These are phyloP conservation scores for Strigamia crassipes DNA, from an alignment of 2,888 invertebrate genomes.

Conservation along the genomic window DNA sequence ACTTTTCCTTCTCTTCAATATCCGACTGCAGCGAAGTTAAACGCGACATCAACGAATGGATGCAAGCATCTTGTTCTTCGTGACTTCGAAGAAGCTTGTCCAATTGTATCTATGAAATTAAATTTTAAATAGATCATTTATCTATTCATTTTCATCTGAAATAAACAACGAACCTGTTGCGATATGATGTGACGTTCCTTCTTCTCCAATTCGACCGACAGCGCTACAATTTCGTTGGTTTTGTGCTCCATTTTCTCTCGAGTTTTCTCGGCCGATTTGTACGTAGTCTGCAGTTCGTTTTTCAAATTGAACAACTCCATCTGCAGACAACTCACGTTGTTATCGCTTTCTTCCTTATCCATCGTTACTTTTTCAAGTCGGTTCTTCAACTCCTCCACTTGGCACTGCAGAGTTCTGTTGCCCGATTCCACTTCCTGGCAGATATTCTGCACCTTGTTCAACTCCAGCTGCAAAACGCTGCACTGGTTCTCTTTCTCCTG, in stretches of 20 bases:
- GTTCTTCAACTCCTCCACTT: conserved; percentile 39
- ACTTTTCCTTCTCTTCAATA: conserved; percentile 44
- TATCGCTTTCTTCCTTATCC: conserved; percentile 38
- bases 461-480: conserved; percentile 32
- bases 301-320: conserved; percentile 30
- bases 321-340: background rate
- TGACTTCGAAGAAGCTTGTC: conserved; percentile 33
- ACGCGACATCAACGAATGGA: conserved; percentile 25
- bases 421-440: conserved; percentile 36
- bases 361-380: background rate
- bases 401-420: conserved; percentile 15
- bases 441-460: conserved; percentile 43
- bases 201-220: conserved; percentile 44
- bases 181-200: conserved; percentile 43
- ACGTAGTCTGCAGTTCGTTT: background rate
- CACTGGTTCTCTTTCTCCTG: conserved; percentile 45
- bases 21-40: conserved; percentile 31
- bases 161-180: background rate
- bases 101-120: conserved; percentile 1
- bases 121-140: background rate
- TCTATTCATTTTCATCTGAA: too few species aligned
- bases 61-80: conserved; percentile 43
- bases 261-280: conserved; percentile 7
- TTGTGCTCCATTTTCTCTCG: background rate
- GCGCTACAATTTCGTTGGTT: background rate